These are phyloP conservation scores for Poecilus cupreus DNA, from an alignment of 2,888 invertebrate species.

Conservation along the genomic window DNA sequence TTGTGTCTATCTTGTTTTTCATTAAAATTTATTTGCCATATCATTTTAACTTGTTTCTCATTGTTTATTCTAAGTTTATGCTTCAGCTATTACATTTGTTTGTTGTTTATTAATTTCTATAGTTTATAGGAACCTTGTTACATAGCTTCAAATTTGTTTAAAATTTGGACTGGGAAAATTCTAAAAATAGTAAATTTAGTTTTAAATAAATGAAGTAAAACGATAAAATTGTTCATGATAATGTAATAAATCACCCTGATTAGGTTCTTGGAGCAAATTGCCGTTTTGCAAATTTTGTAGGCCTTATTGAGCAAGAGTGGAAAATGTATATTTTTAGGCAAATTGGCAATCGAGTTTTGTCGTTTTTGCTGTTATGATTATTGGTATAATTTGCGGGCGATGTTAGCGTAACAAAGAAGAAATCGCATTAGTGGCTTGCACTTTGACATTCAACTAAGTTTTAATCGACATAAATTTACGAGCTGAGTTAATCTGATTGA, in stretches of 20 bases:
- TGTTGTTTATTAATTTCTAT: too few species aligned
- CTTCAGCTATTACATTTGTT: too few species aligned
- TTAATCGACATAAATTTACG: slow-evolving; percentile 56
- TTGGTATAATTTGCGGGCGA: not conserved
- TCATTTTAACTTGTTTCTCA: too few species aligned
- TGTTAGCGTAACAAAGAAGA: slow-evolving; percentile 5
- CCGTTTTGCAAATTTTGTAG: not conserved
- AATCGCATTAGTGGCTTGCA: slow-evolving; percentile 36
- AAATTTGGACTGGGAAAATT: too few species aligned
- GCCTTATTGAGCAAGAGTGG: not conserved
- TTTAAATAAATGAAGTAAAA: not conserved
- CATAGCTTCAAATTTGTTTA: too few species aligned
- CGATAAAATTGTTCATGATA: not conserved
- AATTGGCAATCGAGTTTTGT: not conserved
- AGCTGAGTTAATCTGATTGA: slow-evolving; percentile 52
- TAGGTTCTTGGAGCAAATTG: not conserved
- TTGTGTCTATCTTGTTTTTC: too few species aligned
- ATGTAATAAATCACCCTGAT: not conserved
- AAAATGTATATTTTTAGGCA: not conserved
- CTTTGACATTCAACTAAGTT: slow-evolving; percentile 55
- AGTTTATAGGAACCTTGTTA: too few species aligned
- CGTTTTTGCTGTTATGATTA: not conserved
- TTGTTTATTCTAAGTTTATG: too few species aligned
- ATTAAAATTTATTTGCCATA: too few species aligned
- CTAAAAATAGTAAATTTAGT: too few species aligned